Evolutionary conservation across 2,888 invertebrate genomes (phyloP).

Genomic region (Hirtodrosophila alboralis): DNA sequence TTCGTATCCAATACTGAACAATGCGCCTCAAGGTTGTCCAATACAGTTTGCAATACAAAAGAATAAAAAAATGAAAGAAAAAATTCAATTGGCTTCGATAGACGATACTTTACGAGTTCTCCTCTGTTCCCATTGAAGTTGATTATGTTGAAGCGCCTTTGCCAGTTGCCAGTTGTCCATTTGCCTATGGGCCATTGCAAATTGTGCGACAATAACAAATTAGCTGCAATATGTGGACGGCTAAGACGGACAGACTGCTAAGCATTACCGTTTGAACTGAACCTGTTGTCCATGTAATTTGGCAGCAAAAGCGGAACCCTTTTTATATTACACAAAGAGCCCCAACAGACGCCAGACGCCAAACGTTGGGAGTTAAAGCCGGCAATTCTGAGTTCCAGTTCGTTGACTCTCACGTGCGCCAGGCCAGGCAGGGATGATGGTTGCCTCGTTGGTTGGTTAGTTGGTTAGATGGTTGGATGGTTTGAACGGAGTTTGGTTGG

Average conservation of each 20-base stretch:
- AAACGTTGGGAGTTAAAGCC: constrained; percentile 48
- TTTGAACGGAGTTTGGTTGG: constrained; percentile 20
- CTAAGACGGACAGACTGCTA: constrained; percentile 4
- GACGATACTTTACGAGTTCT: constrained; percentile 66
- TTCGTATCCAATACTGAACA: constrained; percentile 27
- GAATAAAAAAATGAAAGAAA: constrained; percentile 7
- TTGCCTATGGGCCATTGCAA: constrained; percentile 50
- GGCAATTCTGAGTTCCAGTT: constrained; percentile 68
- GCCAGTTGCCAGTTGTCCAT: constrained; percentile 24
- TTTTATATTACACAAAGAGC: constrained; percentile 48
- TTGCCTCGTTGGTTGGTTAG: constrained; percentile 14
- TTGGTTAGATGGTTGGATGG: constrained; percentile 11
- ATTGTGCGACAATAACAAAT: constrained; percentile 79
- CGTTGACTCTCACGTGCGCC: constrained; percentile 75
- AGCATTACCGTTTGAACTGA: constrained; percentile 61
- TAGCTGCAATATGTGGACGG: constrained; percentile 62
- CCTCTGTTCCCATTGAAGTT: constrained; percentile 50
- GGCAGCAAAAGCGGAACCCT: constrained; percentile 65
- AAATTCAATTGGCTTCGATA: constrained; percentile 61
- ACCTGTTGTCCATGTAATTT: constrained; percentile 76
- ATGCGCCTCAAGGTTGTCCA: constrained; percentile 18
- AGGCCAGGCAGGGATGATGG: no score
- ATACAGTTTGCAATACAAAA: constrained; percentile 1
- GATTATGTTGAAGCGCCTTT: constrained; percentile 51
- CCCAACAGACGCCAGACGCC: constrained; percentile 19